Evolutionary conservation across 2,113 vertebrate genomes (phyloP).

Genomic region (Hyla sarda): DNA sequence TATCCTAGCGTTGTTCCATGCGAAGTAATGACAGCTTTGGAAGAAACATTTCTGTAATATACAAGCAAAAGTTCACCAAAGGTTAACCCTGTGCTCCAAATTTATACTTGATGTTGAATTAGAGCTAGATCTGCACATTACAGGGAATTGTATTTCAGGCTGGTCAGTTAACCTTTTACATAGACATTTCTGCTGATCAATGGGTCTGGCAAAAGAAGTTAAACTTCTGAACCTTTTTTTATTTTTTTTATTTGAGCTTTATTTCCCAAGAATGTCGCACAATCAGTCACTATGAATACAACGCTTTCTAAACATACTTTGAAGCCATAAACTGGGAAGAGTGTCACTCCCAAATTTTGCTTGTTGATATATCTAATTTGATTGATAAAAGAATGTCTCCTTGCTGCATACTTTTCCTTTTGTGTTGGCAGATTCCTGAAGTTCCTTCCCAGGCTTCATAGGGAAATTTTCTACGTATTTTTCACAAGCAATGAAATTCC

Average conservation of each 20-base stretch:
- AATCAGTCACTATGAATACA: conserved; percentile 17
- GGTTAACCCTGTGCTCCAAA: background rate
- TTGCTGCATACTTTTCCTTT: conserved; percentile 73
- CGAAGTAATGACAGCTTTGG: too few relatives aligned
- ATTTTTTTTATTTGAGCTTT: background rate
- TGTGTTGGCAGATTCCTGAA: conserved; percentile 75
- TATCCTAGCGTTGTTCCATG: background rate
- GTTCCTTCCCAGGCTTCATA: conserved; percentile 77
- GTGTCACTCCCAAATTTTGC: conserved; percentile 31
- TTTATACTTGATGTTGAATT: background rate
- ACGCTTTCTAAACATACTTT: conserved; percentile 14
- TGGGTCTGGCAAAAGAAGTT: background rate
- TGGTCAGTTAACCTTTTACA: conserved; percentile 2
- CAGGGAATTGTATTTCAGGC: background rate
- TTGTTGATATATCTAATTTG: conserved; percentile 51
- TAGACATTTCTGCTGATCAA: background rate
- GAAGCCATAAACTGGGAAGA: conserved; percentile 6
- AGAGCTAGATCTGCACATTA: background rate
- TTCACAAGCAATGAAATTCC: conserved; percentile 74
- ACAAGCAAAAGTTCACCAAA: background rate
- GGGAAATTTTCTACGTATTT: conserved; percentile 79
- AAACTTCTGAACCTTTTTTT: conserved; percentile 23
- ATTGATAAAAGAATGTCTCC: conserved; percentile 67
- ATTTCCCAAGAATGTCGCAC: conserved; percentile 11
- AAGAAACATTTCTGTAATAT: background rate